A percentile compares a stretch with the other conserved stretches of the same genome.
Conservation (phyloP, 2,797 vertebrate genomes). For the Mareca strepera region DNA sequence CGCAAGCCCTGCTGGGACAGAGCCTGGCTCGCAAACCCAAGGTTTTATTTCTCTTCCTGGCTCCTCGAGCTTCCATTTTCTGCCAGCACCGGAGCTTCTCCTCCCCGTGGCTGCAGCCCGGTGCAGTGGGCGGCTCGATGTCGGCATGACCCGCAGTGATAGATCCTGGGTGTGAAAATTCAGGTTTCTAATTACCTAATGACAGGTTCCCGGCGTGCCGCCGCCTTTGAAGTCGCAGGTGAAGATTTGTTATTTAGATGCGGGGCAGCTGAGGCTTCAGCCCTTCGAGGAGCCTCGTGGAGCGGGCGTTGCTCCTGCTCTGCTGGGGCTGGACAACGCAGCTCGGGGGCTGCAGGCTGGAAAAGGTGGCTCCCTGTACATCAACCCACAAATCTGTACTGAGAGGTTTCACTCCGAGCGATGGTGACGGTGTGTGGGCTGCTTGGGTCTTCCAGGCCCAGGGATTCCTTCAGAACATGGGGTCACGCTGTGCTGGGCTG, state of each 20-base stretch:
- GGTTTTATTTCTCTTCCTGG: slow-evolving; percentile 15
- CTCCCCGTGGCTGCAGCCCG: not conserved
- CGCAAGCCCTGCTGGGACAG: not conserved
- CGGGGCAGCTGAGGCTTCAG: not conserved
- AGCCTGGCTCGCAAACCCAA: not conserved
- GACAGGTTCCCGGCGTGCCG: not conserved
- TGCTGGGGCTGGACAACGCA: fast-evolving
- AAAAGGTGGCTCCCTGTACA: not conserved
- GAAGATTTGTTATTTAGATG: slow-evolving; percentile 13
- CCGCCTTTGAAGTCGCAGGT: not conserved
- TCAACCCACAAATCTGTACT: not conserved
- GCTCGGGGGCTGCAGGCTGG: not conserved
- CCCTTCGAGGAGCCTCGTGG: not conserved
- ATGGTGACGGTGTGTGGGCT: not conserved
- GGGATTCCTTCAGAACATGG: not conserved
- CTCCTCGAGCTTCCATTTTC: not conserved
- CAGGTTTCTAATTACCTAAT: not conserved
- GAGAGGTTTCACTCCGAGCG: not conserved
- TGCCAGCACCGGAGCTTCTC: not conserved
- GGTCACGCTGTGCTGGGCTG: not conserved
- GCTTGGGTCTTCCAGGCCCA: not conserved
- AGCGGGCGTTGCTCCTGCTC: not conserved
- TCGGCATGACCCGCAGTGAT: not conserved
- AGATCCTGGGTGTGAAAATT: not conserved
- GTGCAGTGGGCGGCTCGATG: not conserved